These are phyloP conservation scores for Tyrannus savana DNA, from an alignment of 2,113 vertebrate genomes.

Conservation along the genomic window DNA sequence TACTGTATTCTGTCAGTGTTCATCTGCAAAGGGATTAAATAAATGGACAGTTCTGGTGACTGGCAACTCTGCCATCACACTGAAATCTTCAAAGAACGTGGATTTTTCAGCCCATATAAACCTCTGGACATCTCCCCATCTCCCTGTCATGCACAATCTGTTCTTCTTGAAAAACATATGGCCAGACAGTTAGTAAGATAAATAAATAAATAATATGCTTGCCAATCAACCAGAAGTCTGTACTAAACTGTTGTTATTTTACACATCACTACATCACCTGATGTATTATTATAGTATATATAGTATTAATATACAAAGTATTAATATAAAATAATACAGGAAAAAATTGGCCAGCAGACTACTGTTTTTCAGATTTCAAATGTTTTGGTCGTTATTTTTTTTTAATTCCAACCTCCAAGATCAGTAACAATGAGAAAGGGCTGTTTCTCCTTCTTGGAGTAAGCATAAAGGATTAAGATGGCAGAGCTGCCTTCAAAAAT, in stretches of 20 bases:
- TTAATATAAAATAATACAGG: neutral
- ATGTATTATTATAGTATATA: neutral
- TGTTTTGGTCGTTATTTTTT: neutral
- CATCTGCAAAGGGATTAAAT: neutral
- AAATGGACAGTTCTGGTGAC: neutral
- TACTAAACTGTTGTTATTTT: neutral
- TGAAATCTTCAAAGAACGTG: neutral
- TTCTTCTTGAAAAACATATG: neutral
- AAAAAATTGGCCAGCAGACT: neutral
- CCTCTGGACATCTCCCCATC: rapidly evolving
- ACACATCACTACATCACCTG: neutral
- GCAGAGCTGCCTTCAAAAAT: constrained; percentile 12
- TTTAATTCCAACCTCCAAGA: neutral
- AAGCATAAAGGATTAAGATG: neutral
- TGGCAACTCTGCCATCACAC: neutral
- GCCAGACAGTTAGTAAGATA: neutral
- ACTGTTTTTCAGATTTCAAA: neutral
- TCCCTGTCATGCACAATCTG: neutral
- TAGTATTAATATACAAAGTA: neutral
- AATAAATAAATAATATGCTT: neutral
- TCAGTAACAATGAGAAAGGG: neutral
- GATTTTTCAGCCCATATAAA: neutral
- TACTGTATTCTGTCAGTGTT: neutral
- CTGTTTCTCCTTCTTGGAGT: neutral
- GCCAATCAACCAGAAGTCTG: neutral